Evolutionary conservation across 2,888 invertebrate species (phyloP).

Genomic region (Ennomos fuscantarius): DNA sequence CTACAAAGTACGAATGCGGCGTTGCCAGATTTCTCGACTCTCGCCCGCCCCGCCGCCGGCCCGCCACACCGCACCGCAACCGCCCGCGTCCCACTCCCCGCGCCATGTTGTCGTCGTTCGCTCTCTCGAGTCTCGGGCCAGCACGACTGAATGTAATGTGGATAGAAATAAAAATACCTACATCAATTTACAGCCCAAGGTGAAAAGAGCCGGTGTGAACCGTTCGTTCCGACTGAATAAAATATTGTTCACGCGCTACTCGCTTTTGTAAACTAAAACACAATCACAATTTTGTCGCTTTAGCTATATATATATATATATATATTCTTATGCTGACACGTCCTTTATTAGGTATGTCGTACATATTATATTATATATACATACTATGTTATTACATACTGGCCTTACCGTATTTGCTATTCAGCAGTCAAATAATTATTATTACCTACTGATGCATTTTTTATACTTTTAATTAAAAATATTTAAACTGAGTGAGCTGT

Average conservation of each 20-base stretch:
- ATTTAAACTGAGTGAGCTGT: too few relatives aligned
- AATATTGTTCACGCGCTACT: constrained; percentile 10
- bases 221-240: constrained; percentile 4
- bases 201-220: constrained; percentile 28
- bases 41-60: constrained; percentile 44
- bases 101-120: constrained; percentile 45
- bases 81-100: constrained; percentile 30
- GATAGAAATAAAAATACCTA: constrained; percentile 26
- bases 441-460: too few relatives aligned
- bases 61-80: constrained; percentile 30
- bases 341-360: too few relatives aligned
- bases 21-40: constrained; percentile 59
- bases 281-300: constrained; percentile 3
- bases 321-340: too few relatives aligned
- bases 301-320: too few relatives aligned
- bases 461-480: too few relatives aligned
- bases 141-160: constrained; percentile 35
- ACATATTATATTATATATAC: too few relatives aligned
- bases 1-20: constrained; percentile 55
- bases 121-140: constrained; percentile 31
- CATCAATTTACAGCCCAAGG: constrained; percentile 20
- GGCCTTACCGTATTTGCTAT: too few relatives aligned
- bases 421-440: too few relatives aligned
- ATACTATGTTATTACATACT: too few relatives aligned
- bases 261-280: constrained; percentile 7